phyloP scores from a whole-genome alignment of 2,797 vertebrate species.

The Poeciliopsis paucimaculata region DNA sequence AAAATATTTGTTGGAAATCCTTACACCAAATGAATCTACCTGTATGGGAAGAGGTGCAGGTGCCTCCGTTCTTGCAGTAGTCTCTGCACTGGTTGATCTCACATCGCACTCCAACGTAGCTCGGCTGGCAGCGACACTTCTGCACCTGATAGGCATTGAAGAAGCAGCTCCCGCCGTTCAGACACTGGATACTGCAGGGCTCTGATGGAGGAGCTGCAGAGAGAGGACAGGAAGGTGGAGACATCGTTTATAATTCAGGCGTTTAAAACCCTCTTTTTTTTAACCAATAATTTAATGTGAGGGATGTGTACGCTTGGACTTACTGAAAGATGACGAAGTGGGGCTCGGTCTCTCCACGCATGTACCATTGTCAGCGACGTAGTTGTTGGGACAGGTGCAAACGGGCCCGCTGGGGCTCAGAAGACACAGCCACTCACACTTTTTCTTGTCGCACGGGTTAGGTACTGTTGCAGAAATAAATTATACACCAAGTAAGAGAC shows the following conservation, averaged over 20 bases:
- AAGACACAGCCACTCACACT: slow-evolving; percentile 96
- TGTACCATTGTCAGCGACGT: slow-evolving; percentile 90
- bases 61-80: slow-evolving; percentile 94
- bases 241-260: not conserved
- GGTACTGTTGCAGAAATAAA: slow-evolving; percentile 77
- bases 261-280: not conserved
- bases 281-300: not conserved
- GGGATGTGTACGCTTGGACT: slow-evolving; percentile 37
- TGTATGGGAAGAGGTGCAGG: slow-evolving; percentile 89
- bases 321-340: slow-evolving; percentile 86
- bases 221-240: not conserved
- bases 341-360: slow-evolving; percentile 85
- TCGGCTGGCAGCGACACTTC: slow-evolving; percentile 95
- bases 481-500: slow-evolving; percentile 9
- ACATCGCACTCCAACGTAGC: slow-evolving; percentile 90
- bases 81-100: slow-evolving; percentile 92
- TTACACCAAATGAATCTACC: slow-evolving; percentile 71
- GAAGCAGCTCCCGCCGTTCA: slow-evolving; percentile 94
- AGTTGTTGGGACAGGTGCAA: slow-evolving; percentile 94
- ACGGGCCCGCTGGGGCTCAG: slow-evolving; percentile 94
- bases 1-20: not conserved
- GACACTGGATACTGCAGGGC: slow-evolving; percentile 88
- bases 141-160: slow-evolving; percentile 90
- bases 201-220: slow-evolving; percentile 76
- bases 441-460: slow-evolving; percentile 97